Base-by-base conservation (phyloP, 1,140 invertebrate genomes). In the Pachyrhynchus sulphureomaculatus region DNA sequence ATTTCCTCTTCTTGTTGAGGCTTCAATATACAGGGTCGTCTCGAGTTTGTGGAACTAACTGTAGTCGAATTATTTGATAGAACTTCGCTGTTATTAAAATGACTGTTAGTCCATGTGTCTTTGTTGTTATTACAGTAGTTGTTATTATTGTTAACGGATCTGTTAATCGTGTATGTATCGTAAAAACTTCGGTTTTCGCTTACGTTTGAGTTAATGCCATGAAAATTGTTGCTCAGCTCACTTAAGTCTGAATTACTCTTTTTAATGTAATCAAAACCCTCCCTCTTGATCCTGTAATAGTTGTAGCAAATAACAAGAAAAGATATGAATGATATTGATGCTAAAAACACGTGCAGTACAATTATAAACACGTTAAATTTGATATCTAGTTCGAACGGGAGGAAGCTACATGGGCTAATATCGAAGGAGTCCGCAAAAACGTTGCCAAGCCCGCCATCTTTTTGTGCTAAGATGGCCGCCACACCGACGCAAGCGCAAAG, bases 311-410 rank as follows among this genome's bases (percentile, higher is more conserved):
- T 70, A 8, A 68, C 60, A 5, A 71, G 8, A 15, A 77, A 68
- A 1, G 65, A 68, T 12, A 77, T 64, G 0, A 78, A 32, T 0
- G 78, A 76, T 9, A 75, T 68, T 4, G 77, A 45, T 0, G 76
- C 67, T 1, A 83, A 67, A 18, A 79, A 68, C 4, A 76, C 68
- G 62, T 83, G 80, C 9, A 84, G 64, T 3, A 77, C 75, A 5
- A 82, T 66, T 33, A 80, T 76, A 60, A 84, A 82, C 3, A 82
- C 69, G 45, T 79, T 76, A 65, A 79, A 82, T 58, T 77, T 75
- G 2, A 75, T 59, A 58, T 81, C 79, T 61, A 81, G 70, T 26
- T 76, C 71, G 54, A 77, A 73, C 0, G 80, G 80, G 65, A 82
- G 72, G 47, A 81, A 75, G 17, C 62, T 67, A 65, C 81, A 82